Percentiles rank a stretch among this genome's conserved stretches.
Evolutionary conservation across 2,888 invertebrate genomes (phyloP).

Genomic region (Apotomis betuletana): DNA sequence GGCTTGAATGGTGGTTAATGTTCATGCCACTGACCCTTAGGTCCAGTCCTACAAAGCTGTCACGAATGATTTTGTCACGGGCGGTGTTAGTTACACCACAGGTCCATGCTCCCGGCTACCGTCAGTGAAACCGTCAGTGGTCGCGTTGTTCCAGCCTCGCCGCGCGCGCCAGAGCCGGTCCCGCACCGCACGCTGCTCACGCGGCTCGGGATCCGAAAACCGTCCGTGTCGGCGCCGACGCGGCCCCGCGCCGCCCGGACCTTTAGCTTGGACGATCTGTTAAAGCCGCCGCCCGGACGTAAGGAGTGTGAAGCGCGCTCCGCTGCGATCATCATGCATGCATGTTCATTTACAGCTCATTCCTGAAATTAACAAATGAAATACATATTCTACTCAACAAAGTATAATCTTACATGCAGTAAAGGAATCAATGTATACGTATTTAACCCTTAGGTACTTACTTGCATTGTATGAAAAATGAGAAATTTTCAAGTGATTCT

Average conservation of each 20-base stretch:
- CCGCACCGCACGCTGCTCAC: conserved; percentile 88
- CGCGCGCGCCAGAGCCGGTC: conserved; percentile 75
- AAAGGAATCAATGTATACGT: too few species aligned
- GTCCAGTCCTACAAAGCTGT: too few species aligned
- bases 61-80: too few species aligned
- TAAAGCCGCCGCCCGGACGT: conserved; percentile 92
- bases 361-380: too few species aligned
- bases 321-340: conserved; percentile 47
- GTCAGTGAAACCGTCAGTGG: conserved; percentile 61
- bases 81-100: too few species aligned
- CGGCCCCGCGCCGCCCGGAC: conserved; percentile 89
- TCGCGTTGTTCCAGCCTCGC: conserved; percentile 72
- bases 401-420: too few species aligned
- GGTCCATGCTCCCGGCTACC: neutral
- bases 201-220: conserved; percentile 94
- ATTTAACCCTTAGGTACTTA: too few species aligned
- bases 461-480: too few species aligned
- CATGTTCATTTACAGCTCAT: conserved; percentile 19
- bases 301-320: conserved; percentile 81
- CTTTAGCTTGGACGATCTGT: conserved; percentile 94
- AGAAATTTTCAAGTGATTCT: too few species aligned
- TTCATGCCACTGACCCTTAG: too few species aligned
- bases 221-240: conserved; percentile 92
- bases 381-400: too few species aligned
- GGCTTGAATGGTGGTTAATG: too few species aligned